A percentile compares a stretch with the other conserved stretches of the same genome.
These are phyloP conservation scores for Clavelina lepadiformis DNA, from an alignment of 23 tunicate genomes.

Conservation along the genomic window DNA sequence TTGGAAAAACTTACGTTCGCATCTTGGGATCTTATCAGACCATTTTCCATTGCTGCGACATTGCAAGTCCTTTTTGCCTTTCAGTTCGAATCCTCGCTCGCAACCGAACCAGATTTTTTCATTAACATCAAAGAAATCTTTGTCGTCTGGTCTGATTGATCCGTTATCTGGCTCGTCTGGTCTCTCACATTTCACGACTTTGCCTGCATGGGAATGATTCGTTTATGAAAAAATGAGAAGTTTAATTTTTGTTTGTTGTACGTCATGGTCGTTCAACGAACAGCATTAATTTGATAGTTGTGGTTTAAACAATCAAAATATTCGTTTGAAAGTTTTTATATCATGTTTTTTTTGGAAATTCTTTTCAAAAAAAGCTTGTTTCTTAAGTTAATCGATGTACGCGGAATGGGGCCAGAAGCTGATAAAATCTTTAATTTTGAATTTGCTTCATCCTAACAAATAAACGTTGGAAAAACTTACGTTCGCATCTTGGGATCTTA, in stretches of 20 bases:
- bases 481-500: not conserved
- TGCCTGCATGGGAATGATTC: too few species aligned
- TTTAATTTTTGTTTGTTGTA: too few species aligned
- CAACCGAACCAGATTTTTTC: constrained; percentile 25
- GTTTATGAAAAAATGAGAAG: too few species aligned
- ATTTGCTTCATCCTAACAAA: not conserved
- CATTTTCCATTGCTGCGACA: constrained; percentile 11
- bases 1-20: not conserved
- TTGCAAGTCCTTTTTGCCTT: constrained; percentile 1
- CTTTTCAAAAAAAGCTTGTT: too few species aligned
- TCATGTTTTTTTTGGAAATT: too few species aligned
- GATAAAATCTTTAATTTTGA: not conserved
- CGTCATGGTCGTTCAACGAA: too few species aligned
- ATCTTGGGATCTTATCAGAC: not conserved
- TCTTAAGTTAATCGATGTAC: too few species aligned
- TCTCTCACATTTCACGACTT: constrained; percentile 13
- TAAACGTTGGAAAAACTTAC: not conserved
- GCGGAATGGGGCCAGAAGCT: too few species aligned
- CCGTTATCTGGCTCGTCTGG: constrained; percentile 15
- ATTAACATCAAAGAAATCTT: constrained; percentile 9
- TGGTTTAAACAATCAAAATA: too few species aligned
- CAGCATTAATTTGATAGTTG: too few species aligned
- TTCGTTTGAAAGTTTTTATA: too few species aligned
- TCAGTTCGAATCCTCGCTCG: constrained; percentile 23
- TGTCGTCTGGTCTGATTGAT: constrained; percentile 3